These are phyloP conservation scores for Epizoanthus ramosus DNA, from an alignment of 92 coral and sea anemone genomes.

Conservation along the genomic window DNA sequence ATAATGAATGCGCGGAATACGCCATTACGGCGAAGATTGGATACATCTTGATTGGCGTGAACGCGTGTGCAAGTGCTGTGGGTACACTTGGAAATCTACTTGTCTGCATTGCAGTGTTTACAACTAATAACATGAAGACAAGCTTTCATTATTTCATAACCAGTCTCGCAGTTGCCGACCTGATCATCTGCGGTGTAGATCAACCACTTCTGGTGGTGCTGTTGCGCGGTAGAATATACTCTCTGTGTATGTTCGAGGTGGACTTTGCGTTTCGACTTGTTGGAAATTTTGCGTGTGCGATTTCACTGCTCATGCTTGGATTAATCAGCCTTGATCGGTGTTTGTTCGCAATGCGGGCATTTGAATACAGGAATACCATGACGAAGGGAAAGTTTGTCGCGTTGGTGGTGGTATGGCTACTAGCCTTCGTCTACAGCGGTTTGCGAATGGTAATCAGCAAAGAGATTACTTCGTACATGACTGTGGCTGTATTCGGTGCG, in stretches of 20 bases:
- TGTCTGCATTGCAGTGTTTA: constrained; percentile 73
- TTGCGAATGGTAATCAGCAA: constrained; percentile 62
- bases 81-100: constrained; percentile 83
- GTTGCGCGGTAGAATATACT: constrained; percentile 53
- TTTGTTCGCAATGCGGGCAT: constrained; percentile 58
- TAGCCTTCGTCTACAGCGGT: constrained; percentile 62
- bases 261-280: constrained; percentile 71
- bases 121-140: constrained; percentile 52
- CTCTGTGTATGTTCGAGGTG: constrained; percentile 49
- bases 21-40: constrained; percentile 6
- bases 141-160: constrained; percentile 79
- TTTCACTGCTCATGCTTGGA: constrained; percentile 63
- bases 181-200: constrained; percentile 62
- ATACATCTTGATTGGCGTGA: constrained; percentile 50
- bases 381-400: constrained; percentile 62
- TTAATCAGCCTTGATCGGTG: constrained; percentile 85
- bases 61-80: constrained; percentile 56
- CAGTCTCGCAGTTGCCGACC: constrained; percentile 82
- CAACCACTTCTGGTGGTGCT: constrained; percentile 79
- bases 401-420: constrained; percentile 60
- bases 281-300: constrained; percentile 82
- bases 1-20: background rate
- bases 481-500: constrained; percentile 60
- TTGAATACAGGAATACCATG: constrained; percentile 70
- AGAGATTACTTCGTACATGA: constrained; percentile 67